These are phyloP conservation scores for Holocentrus rufus DNA, from an alignment of 2,797 vertebrate species.

Conservation along the genomic window DNA sequence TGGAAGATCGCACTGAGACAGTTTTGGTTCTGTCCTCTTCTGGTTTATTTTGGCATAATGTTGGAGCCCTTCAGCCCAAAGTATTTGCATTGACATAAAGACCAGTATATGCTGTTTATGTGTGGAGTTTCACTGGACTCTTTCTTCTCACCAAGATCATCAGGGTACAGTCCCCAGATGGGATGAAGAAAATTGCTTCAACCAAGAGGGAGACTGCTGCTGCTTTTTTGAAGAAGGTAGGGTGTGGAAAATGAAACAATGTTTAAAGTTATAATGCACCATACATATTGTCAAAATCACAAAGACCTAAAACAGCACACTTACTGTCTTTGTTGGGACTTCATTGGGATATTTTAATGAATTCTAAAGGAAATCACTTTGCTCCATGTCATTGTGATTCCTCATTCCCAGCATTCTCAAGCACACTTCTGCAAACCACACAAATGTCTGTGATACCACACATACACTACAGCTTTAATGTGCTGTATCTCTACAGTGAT, in stretches of 20 bases:
- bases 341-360: background rate
- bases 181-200: slow-evolving; percentile 92
- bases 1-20: background rate
- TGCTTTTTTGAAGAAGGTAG: slow-evolving; percentile 95
- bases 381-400: background rate
- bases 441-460: background rate
- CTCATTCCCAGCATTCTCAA: background rate
- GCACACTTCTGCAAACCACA: background rate
- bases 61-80: no score
- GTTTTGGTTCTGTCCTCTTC: background rate
- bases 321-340: background rate
- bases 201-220: slow-evolving; percentile 92
- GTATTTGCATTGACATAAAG: background rate
- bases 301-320: background rate
- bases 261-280: background rate
- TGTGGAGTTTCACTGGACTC: background rate
- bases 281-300: background rate
- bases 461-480: background rate
- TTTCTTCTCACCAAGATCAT: slow-evolving; percentile 82
- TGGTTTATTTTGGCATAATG: background rate
- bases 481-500: background rate
- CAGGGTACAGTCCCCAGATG: slow-evolving; percentile 95
- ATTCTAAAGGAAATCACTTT: background rate
- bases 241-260: background rate
- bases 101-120: background rate